These are phyloP conservation scores for Sisyra nigra DNA, from an alignment of 2,888 invertebrate species.

Conservation along the genomic window DNA sequence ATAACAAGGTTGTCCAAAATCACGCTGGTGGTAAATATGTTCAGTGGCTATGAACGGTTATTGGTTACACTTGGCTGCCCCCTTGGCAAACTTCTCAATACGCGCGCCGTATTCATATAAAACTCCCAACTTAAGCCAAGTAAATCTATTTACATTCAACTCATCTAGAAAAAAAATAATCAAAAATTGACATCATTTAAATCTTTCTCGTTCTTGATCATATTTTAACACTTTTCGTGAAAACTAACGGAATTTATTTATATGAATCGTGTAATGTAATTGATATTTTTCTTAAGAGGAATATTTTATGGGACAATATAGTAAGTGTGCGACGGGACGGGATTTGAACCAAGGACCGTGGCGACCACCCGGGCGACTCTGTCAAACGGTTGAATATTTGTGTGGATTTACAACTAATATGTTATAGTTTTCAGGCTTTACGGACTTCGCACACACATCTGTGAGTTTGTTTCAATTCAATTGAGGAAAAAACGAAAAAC, in stretches of 20 bases:
- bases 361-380: slow-evolving; percentile 21
- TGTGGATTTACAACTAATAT: too few species aligned
- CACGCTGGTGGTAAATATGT: slow-evolving; percentile 22
- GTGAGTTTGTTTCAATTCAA: not conserved
- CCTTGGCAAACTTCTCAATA: slow-evolving; percentile 8
- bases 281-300: too few species aligned
- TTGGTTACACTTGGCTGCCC: slow-evolving; percentile 24
- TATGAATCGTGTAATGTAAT: too few species aligned
- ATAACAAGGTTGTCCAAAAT: slow-evolving; percentile 6
- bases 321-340: slow-evolving; percentile 12
- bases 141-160: too few species aligned
- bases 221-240: too few species aligned
- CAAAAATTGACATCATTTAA: too few species aligned
- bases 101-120: not conserved
- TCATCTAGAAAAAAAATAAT: too few species aligned
- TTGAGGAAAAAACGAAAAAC: not conserved
- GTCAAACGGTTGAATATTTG: too few species aligned
- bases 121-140: too few species aligned
- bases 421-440: too few species aligned
- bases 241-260: too few species aligned
- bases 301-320: not conserved
- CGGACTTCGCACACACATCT: not conserved
- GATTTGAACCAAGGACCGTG: slow-evolving; percentile 21
- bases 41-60: slow-evolving; percentile 22
- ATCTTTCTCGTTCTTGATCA: too few species aligned